Conservation (phyloP, 1,140 invertebrate genomes). For the Leptinotarsa texana region DNA sequence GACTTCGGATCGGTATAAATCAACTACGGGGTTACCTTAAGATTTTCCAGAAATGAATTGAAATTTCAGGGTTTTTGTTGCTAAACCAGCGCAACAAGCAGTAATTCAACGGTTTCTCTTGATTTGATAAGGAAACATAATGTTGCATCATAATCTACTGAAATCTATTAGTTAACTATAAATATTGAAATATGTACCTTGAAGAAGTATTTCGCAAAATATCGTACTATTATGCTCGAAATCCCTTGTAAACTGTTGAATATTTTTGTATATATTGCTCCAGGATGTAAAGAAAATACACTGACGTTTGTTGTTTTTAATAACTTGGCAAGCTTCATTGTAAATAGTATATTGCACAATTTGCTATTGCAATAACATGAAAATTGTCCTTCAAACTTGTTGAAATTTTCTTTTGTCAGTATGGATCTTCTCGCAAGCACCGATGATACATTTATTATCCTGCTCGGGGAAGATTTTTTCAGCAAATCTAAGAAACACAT, state of each 20-base stretch:
- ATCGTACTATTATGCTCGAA: neutral
- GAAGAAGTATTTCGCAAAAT: neutral
- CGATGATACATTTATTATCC: conserved; percentile 71
- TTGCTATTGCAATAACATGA: conserved; percentile 69
- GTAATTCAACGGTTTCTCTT: no score
- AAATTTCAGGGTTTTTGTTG: no score
- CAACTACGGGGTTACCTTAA: no score
- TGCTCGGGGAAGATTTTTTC: conserved; percentile 60
- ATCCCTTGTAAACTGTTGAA: conserved; percentile 18
- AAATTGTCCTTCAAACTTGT: conserved; percentile 8
- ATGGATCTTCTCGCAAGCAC: conserved; percentile 61
- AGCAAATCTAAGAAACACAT: conserved; percentile 61
- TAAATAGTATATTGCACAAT: conserved; percentile 71
- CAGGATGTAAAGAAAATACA: conserved; percentile 50
- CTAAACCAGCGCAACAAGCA: no score
- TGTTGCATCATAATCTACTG: no score
- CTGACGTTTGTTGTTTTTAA: conserved; percentile 59
- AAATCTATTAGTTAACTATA: no score
- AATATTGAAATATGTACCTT: neutral
- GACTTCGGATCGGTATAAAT: no score
- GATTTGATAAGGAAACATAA: no score
- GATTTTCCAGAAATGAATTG: no score
- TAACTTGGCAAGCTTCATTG: conserved; percentile 62
- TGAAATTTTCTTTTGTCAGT: conserved; percentile 68
- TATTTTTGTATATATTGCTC: conserved; percentile 50